phyloP scores from a whole-genome alignment of 2,113 vertebrate species.

The Cricetomys ansorgei region DNA sequence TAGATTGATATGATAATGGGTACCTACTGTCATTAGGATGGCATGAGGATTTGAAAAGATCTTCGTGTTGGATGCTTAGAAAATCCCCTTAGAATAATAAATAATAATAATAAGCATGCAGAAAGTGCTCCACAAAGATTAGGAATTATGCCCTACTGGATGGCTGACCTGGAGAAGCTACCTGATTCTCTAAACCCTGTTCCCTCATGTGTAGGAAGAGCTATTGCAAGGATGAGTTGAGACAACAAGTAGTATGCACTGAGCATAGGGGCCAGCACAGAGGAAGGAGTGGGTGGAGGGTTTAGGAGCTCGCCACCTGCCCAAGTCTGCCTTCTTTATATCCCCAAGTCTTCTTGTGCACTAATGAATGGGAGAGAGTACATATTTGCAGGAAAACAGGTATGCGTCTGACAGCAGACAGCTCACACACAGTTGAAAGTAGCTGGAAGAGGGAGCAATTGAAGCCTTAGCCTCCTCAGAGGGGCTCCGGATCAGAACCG shows the following conservation, averaged over 20 bases:
- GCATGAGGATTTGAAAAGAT: slow-evolving; percentile 19
- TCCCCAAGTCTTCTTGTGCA: background rate
- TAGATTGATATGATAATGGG: background rate
- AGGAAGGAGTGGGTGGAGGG: background rate
- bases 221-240: background rate
- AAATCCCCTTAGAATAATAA: too few species aligned
- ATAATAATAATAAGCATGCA: too few species aligned
- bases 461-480: background rate
- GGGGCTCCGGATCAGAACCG: background rate
- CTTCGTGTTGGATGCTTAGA: background rate
- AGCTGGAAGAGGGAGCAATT: background rate
- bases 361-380: background rate
- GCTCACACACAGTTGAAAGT: background rate
- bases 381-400: slow-evolving; percentile 8
- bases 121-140: background rate
- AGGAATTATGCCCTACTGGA: background rate
- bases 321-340: background rate
- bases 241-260: background rate
- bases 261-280: background rate
- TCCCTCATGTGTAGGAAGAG: background rate
- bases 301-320: background rate
- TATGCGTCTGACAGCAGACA: background rate
- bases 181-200: background rate
- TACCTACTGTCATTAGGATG: background rate
- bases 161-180: background rate